Conservation (phyloP, 2,113 vertebrate genomes). For the Neomonachus schauinslandi region DNA sequence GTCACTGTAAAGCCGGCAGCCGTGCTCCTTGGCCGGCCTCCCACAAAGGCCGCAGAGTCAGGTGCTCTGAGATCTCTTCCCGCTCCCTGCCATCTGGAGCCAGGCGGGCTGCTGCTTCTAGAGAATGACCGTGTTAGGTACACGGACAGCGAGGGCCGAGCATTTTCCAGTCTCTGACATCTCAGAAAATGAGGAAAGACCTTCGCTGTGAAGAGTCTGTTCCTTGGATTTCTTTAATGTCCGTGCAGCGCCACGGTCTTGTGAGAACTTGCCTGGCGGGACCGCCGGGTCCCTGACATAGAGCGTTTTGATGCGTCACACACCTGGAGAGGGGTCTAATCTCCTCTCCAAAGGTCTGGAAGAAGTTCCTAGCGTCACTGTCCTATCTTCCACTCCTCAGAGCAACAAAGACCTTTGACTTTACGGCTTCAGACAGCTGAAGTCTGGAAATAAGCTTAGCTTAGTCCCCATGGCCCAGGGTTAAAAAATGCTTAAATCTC, state of each 20-base stretch:
- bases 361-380: not conserved
- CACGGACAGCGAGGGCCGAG: accelerated
- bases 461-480: not conserved
- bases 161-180: not conserved
- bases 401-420: not conserved
- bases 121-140: not conserved
- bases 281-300: accelerated
- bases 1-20: not conserved
- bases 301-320: not conserved
- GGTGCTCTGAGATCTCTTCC: not conserved
- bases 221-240: not conserved
- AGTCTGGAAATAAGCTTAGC: not conserved
- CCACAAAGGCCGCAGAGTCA: not conserved
- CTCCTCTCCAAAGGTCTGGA: too few species aligned
- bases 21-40: not conserved
- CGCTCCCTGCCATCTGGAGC: accelerated
- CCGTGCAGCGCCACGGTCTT: not conserved
- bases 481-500: not conserved
- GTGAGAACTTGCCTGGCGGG: not conserved
- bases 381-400: not conserved
- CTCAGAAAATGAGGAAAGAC: not conserved
- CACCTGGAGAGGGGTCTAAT: not conserved
- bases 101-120: not conserved
- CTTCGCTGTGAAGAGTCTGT: too few species aligned
- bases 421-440: not conserved